Base-by-base conservation (phyloP, 2,888 invertebrate genomes). In the Cerastoderma edule region DNA sequence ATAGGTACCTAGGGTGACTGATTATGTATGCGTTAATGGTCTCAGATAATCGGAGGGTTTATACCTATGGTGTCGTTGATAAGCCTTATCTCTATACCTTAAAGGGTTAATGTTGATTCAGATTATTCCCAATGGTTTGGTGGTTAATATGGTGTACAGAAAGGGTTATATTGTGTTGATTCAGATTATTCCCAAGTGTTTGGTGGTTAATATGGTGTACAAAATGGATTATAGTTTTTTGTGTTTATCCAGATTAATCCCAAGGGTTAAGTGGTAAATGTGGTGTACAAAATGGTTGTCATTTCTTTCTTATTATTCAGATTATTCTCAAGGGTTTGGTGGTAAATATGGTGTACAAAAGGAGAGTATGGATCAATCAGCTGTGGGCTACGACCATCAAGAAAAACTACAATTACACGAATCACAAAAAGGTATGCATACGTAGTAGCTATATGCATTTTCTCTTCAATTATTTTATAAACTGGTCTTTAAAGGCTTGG, bases 311-410 rank as follows among this genome's bases (percentile, higher is more conserved):
- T n/a, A n/a, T n/a, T n/a, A n/a, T 91, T 10, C 79, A 87, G 87
- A 87, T 76, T 84, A 86, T 74, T 76, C 84, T 10, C 72, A 87
- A 30, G 93, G 93, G 5, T 93, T 93, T 83, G 93, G 93, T 32
- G 93, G 93, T 13, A 90, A 93, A 73, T 93, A 87, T 83, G 93
- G 93, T 32, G 88, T 92, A 8, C 89, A 92, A 78, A 85, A 82
- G 30, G 94, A 94, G 83, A 88, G 93, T n/a, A 95, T 96, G 87
- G 98, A 98, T 92, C 95, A 96, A 93, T 90, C 91, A 2, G 93
- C 93, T 5, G 89, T 89, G 10, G 93, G 93, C 0, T 93, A 89
- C 88, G 91, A 93, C 28, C 86, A 91, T 50, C 70, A 85, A 46
- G 90, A 88, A 73, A 88, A 89, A 72, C 69, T 87, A 35, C 83